Evolutionary conservation across 2,113 vertebrate species (phyloP), one percentile per base, ranked within the genome.

Genomic region (Atherinomorus stipes): DNA sequence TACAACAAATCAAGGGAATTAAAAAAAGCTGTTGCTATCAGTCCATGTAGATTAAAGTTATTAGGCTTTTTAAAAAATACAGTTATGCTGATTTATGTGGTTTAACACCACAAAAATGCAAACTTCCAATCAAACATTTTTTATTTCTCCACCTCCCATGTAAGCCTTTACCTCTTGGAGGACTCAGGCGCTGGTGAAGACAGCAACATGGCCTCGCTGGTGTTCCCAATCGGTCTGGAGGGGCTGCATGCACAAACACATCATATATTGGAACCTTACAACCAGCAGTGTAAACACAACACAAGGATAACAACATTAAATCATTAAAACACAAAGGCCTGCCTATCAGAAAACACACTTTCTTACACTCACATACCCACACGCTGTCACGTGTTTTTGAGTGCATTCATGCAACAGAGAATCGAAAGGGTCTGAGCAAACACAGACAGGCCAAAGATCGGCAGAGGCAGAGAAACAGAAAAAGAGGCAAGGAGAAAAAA

Each of bases 91-190:
- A 34, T 34, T 34, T 34, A 34, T 34, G 31, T 34, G 31, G 31
- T 34, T 34, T 34, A 34, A 34, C 9, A 8, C 31, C 31, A 31
- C 28, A 31, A 31, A 31, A 31, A 4, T 31, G 28, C 31, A 34
- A 34, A 34, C 5, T 34, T 7, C 3, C 3, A 34, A 34, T 34
- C 4, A 34, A 34, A 34, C 31, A 34, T 34, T 6, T 4, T 31
- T 53, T n/a, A 28, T 53, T 53, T 25, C 28, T 52, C 15, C 38
- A 19, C 50, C 19, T 23, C 22, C 23, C 16, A n/a, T 42, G 62
- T 26, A 9, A 21, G 58, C 40, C 3, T 67, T 19, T 93, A 99
- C 98, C 97, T 97, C 84, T 96, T 97, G 4, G 95, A 94, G 2
- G 96, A 94, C 0, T 95, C 95, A 0, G 94, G 94, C 0, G 88